These are phyloP conservation scores for Hedychridium roseum DNA, from an alignment of 2,888 invertebrate genomes.

Conservation along the genomic window DNA sequence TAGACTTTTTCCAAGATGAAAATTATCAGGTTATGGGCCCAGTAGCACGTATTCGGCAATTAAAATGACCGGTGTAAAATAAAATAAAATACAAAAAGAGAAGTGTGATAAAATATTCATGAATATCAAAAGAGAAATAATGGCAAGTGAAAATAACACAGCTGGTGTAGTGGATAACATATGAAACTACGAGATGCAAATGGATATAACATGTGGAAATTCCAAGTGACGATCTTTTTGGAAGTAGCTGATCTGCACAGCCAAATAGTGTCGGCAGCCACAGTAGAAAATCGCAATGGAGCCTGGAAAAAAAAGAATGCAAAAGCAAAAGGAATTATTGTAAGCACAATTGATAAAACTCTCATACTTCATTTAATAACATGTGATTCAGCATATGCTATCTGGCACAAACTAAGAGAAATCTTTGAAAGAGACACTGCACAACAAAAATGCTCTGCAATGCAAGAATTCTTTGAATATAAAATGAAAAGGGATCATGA, in stretches of 20 bases:
- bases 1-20: no score
- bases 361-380: background rate
- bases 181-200: background rate
- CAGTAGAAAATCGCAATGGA: background rate
- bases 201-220: background rate
- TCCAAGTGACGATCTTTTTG: background rate
- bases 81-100: background rate
- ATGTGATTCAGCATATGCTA: background rate
- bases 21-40: slow-evolving; percentile 1
- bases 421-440: slow-evolving; percentile 2
- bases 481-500: slow-evolving; percentile 1
- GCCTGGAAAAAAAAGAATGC: background rate
- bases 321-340: slow-evolving; percentile 1
- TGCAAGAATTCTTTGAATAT: slow-evolving; percentile 4
- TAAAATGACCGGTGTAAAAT: background rate
- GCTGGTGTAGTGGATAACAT: background rate
- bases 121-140: background rate
- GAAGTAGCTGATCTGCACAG: background rate
- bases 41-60: background rate
- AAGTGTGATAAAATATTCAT: background rate
- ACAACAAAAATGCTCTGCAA: slow-evolving; percentile 1
- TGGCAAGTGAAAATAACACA: background rate
- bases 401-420: background rate
- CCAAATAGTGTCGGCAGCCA: background rate
- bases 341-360: slow-evolving; percentile 2